Evolutionary conservation across 2,113 vertebrate genomes (phyloP).

Genomic region (Noctilio leporinus): DNA sequence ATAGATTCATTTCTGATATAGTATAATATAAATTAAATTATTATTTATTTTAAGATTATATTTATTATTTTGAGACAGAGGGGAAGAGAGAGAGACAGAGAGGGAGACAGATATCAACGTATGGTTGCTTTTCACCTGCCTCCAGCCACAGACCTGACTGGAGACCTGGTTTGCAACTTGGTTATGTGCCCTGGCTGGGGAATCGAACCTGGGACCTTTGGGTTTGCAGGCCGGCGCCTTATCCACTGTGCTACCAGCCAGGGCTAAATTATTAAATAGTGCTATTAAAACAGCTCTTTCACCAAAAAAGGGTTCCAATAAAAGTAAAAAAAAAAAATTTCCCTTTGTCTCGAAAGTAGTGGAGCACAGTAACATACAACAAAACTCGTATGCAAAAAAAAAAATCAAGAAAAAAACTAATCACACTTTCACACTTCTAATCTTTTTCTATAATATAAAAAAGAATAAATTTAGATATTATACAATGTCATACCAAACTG

Average conservation of each 20-base stretch:
- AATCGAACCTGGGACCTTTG: too few species aligned
- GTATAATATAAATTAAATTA: conserved; percentile 9
- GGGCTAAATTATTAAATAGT: conserved; percentile 7
- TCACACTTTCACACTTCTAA: background rate
- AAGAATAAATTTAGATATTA: background rate
- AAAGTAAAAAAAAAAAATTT: background rate
- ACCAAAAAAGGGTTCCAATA: background rate
- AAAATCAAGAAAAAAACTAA: background rate
- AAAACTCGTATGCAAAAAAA: background rate
- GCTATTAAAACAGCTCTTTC: background rate
- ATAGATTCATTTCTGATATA: background rate
- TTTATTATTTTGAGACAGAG: too few species aligned
- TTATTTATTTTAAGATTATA: too few species aligned
- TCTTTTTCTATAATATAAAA: background rate
- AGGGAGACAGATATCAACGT: too few species aligned
- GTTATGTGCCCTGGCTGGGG: too few species aligned
- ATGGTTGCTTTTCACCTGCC: too few species aligned
- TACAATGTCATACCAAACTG: background rate
- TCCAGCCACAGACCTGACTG: too few species aligned
- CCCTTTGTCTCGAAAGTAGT: background rate
- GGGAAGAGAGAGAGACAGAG: too few species aligned
- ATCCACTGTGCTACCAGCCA: too few species aligned
- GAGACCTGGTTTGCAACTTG: too few species aligned
- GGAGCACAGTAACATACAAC: background rate
- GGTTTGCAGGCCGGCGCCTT: too few species aligned